Evolutionary conservation across 2,797 vertebrate species (phyloP), one percentile per base, ranked within the genome.

Genomic region (Rhincodon typus): DNA sequence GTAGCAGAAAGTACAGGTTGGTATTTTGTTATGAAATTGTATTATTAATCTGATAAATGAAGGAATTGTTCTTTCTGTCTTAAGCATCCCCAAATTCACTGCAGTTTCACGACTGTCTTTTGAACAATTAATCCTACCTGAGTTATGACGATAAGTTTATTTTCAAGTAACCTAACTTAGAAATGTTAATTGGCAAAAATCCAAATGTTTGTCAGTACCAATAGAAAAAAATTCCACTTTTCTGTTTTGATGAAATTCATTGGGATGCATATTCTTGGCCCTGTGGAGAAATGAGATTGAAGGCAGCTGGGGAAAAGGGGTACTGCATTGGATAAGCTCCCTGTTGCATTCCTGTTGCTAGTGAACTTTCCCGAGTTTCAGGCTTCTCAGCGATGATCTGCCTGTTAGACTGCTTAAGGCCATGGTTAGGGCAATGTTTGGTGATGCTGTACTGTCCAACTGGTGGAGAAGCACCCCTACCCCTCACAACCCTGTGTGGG

Each of bases 81-180:
- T 10, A 91, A 91, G 5, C 38, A 66, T 91, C 57, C 88, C 34
- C 17, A 66, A 15, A n/a, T 15, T 34, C 87, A 90, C 53, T 62
- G 62, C 50, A 90, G 53, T 34, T 88, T 86, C 30, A 57, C 50
- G 34, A 88, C 50, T 4, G 3, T 23, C 17, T 38, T 91, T 46
- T 46, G 19, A 23, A 25, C 19, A 8, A 42, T 46, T 84, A 84
- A 0, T n/a, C 30, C 34, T 66, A 15, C 88, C 15, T 66, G 25
- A 91, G 30, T 62, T 91, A 91, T n/a, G 57, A 62, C 17, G 53
- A 38, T 91, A 84, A 46, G 88, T 91, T 66, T 91, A 91, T 66
- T 91, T 91, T 62, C 88, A 91, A 91, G 66, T 91, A 66, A 91
- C 88, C 57, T 91, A 62, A 91, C 38, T 62, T 91, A 38, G 30